Evolutionary conservation across 1,140 invertebrate genomes (phyloP).

Genomic region (Zaprionus capensis): DNA sequence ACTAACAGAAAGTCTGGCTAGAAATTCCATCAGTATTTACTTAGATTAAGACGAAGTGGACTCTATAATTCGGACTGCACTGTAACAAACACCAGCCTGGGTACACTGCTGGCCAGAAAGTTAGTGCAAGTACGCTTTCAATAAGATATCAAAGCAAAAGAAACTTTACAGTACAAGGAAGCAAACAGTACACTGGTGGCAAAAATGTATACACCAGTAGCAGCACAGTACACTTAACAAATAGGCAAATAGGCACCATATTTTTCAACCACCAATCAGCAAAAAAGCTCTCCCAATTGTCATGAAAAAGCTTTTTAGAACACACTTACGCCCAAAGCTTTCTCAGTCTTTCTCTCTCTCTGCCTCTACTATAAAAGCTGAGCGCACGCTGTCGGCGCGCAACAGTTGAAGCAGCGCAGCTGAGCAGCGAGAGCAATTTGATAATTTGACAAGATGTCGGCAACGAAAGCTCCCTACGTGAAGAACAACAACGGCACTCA

Average conservation of each 20-base stretch:
- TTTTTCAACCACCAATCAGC: no score
- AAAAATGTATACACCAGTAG: not conserved
- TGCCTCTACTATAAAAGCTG: constrained; percentile 4
- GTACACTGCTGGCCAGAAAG: not conserved
- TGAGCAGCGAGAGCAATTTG: constrained; percentile 15
- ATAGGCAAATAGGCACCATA: no score
- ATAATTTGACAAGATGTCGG: constrained; percentile 51
- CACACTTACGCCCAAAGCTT: constrained; percentile 36
- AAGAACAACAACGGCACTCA: constrained; percentile 88
- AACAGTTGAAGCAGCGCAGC: constrained; percentile 47
- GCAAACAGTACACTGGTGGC: not conserved
- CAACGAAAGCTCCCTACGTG: constrained; percentile 69
- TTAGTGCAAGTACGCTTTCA: not conserved
- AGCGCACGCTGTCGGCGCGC: constrained; percentile 16
- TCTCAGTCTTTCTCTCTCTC: not conserved
- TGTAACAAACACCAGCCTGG: not conserved
- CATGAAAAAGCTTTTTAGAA: constrained; percentile 21
- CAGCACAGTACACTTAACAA: not conserved
- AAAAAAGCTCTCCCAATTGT: not conserved
- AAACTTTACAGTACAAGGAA: not conserved
- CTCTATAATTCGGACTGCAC: not conserved
- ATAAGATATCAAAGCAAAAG: not conserved
- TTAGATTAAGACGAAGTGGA: no score
- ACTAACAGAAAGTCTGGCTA: no score
- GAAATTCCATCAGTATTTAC: no score